Percentiles rank a stretch among this genome's conserved stretches.
Conservation (phyloP, 1,140 invertebrate genomes). For the Lordiphosa stackelbergi region DNA sequence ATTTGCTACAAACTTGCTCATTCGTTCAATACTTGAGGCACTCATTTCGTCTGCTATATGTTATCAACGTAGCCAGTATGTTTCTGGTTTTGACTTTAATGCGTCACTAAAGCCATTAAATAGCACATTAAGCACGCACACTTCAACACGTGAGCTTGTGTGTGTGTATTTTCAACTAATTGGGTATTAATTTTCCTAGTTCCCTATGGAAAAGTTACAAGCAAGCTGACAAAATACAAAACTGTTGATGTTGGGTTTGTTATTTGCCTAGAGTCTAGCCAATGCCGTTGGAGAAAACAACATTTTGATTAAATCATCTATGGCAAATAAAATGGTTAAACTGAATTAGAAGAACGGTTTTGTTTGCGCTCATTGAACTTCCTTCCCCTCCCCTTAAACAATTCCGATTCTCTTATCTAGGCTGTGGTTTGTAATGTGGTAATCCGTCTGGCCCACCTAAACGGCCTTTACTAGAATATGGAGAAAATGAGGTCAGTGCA, state of each 20-base stretch:
- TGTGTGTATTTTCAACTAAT: slow-evolving; percentile 40
- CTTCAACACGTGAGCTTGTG: background rate
- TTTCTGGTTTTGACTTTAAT: slow-evolving; percentile 2
- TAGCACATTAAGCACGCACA: slow-evolving; percentile 16
- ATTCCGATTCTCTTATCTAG: slow-evolving; percentile 25
- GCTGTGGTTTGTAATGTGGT: slow-evolving; percentile 30
- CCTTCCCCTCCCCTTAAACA: too few relatives aligned
- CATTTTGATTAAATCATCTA: slow-evolving; percentile 50
- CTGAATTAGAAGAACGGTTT: background rate
- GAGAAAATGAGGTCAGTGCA: slow-evolving; percentile 40
- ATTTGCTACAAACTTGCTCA: background rate
- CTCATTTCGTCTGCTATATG: background rate
- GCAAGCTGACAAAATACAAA: slow-evolving; percentile 10
- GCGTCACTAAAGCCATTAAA: slow-evolving; percentile 29
- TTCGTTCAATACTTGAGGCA: too few relatives aligned
- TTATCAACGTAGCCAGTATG: slow-evolving; percentile 18
- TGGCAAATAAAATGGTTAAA: slow-evolving; percentile 47
- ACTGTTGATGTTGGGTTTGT: background rate
- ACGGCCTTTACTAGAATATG: slow-evolving; percentile 50
- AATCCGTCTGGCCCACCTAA: slow-evolving; percentile 36
- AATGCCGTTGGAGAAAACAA: slow-evolving; percentile 9
- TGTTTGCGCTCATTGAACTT: background rate
- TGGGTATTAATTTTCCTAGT: slow-evolving; percentile 35
- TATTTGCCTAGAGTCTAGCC: background rate
- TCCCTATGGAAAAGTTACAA: slow-evolving; percentile 36